Evolutionary conservation across 2,113 vertebrate genomes (phyloP).

Genomic region (Varanus salvator): DNA sequence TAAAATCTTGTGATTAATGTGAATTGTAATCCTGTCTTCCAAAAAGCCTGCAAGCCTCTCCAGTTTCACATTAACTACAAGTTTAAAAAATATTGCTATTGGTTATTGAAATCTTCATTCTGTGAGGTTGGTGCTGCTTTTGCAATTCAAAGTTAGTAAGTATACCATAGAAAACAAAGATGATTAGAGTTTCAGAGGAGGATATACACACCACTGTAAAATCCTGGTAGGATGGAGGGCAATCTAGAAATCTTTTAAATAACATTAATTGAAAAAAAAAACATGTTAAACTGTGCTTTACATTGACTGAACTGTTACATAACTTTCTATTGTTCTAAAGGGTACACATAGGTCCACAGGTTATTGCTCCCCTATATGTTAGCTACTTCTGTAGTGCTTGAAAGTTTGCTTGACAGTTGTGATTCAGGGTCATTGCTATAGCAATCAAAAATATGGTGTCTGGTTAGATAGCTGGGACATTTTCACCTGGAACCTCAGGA

Average conservation of each 20-base stretch:
- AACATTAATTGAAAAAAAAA: too few species aligned
- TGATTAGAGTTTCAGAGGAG: background rate
- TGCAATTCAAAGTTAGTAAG: background rate
- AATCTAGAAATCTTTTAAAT: too few species aligned
- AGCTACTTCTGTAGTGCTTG: background rate
- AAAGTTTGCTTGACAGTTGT: background rate
- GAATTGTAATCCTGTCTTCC: background rate
- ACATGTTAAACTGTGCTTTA: background rate
- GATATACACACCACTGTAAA: background rate
- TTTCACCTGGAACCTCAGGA: too few species aligned
- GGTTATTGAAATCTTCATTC: background rate
- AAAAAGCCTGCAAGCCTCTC: background rate
- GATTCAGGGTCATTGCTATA: conserved; percentile 6
- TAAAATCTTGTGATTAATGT: background rate
- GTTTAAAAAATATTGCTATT: background rate
- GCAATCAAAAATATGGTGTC: background rate
- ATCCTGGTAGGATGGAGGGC: too few species aligned
- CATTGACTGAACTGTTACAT: background rate
- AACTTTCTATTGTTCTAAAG: background rate
- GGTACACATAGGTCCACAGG: background rate
- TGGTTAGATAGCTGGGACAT: too few species aligned
- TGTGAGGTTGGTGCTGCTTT: background rate
- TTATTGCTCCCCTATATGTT: background rate
- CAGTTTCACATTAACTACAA: background rate
- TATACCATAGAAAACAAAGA: background rate